phyloP scores from a whole-genome alignment of 2,113 vertebrate species.

The Xenus cinereus region DNA sequence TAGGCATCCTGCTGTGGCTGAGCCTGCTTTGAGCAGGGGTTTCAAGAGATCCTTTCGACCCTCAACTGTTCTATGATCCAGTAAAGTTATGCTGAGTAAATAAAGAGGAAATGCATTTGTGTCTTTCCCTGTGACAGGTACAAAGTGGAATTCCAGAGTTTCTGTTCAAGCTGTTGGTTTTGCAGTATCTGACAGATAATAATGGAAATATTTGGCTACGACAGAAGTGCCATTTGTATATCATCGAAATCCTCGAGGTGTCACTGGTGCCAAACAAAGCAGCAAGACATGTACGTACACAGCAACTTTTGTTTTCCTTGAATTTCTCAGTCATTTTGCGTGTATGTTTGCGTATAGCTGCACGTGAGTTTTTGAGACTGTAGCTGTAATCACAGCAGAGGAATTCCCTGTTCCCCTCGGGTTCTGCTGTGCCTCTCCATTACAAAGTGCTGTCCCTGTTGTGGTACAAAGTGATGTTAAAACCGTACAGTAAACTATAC shows the following conservation, averaged over 20 bases:
- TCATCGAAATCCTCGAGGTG: slow-evolving; percentile 85
- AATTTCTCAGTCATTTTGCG: not conserved
- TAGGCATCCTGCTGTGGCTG: not conserved
- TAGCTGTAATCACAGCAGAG: not conserved
- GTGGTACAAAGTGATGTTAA: not conserved
- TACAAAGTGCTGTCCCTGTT: not conserved
- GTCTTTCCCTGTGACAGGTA: slow-evolving; percentile 74
- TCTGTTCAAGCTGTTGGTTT: slow-evolving; percentile 89
- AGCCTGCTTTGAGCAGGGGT: not conserved
- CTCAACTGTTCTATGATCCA: not conserved
- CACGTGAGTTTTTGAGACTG: not conserved
- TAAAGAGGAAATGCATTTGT: not conserved
- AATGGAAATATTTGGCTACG: slow-evolving; percentile 90
- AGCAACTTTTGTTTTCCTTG: not conserved
- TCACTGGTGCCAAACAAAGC: slow-evolving; percentile 34
- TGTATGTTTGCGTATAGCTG: fast-evolving
- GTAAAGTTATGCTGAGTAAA: not conserved
- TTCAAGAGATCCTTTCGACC: not conserved
- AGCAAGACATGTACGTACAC: slow-evolving; percentile 67
- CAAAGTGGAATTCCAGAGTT: slow-evolving; percentile 85
- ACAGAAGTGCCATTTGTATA: slow-evolving; percentile 82
- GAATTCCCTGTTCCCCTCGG: not conserved
- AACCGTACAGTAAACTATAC: not conserved
- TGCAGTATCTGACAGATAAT: slow-evolving; percentile 84
- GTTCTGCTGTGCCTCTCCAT: not conserved